phyloP scores from a whole-genome alignment of 2,113 vertebrate genomes.

The Vombatus ursinus region DNA sequence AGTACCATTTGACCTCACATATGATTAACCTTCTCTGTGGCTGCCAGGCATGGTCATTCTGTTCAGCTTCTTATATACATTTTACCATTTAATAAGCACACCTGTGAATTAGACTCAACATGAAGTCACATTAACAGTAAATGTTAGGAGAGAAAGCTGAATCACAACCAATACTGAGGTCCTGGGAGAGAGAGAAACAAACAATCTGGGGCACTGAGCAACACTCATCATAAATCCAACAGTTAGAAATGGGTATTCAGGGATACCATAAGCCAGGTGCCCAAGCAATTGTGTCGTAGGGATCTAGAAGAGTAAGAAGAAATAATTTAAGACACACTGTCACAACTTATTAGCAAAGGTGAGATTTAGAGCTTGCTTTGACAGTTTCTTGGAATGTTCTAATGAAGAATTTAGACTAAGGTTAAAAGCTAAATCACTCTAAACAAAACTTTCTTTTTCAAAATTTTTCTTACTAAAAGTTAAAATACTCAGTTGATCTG shows the following conservation, averaged over 20 bases:
- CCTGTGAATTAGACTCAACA: background rate
- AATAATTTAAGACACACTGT: background rate
- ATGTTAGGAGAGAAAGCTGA: background rate
- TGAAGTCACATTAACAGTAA: background rate
- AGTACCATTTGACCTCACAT: background rate
- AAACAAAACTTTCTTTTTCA: slow-evolving; percentile 1
- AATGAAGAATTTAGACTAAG: slow-evolving; percentile 5
- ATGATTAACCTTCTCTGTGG: background rate
- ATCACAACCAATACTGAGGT: background rate
- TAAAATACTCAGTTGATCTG: slow-evolving; percentile 13
- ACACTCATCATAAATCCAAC: background rate
- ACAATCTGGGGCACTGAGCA: background rate
- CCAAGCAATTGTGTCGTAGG: background rate
- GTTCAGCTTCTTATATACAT: background rate
- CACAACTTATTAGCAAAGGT: background rate
- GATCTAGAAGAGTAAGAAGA: background rate
- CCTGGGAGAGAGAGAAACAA: background rate
- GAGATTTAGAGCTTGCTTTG: background rate
- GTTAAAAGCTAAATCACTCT: background rate
- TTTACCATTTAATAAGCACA: background rate
- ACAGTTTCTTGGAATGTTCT: background rate
- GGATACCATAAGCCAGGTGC: background rate
- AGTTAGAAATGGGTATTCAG: background rate
- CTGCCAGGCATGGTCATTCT: background rate
- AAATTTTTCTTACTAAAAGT: slow-evolving; percentile 42